Percentiles rank a stretch among this genome's conserved stretches.
Conservation (phyloP, 2,113 vertebrate species). For the Antigone vipio region DNA sequence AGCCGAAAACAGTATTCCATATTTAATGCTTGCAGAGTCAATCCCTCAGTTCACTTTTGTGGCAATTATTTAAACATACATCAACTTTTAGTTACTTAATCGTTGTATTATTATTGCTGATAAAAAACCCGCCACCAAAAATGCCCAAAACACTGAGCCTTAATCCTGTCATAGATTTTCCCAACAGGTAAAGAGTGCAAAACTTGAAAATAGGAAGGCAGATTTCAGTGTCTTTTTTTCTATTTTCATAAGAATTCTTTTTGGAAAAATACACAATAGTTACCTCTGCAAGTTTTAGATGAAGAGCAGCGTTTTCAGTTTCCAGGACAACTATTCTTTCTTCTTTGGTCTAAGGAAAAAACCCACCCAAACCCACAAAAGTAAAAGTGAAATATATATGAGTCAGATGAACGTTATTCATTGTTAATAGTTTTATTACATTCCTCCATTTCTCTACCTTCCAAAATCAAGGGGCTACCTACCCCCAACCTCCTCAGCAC, state of each 20-base stretch:
- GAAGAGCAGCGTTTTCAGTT: constrained; percentile 84
- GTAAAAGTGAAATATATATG: rapidly evolving
- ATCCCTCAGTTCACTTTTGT: neutral
- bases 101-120: neutral
- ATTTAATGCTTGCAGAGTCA: neutral
- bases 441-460: neutral
- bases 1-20: neutral
- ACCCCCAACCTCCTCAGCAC: neutral
- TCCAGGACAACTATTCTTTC: constrained; percentile 84
- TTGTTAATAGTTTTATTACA: neutral
- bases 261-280: neutral
- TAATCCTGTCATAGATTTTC: neutral
- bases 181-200: neutral
- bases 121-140: neutral
- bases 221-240: neutral
- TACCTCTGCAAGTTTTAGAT: constrained; percentile 83
- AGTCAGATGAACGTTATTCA: neutral
- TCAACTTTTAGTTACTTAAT: neutral
- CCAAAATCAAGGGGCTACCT: neutral
- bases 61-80: neutral
- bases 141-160: neutral
- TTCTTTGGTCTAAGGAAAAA: constrained; percentile 78
- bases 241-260: neutral
- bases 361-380: neutral
- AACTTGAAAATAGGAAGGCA: neutral